These are phyloP conservation scores for Echinarachnius parma DNA, from an alignment of 53 echinoderm and acorn worm species.

Conservation along the genomic window DNA sequence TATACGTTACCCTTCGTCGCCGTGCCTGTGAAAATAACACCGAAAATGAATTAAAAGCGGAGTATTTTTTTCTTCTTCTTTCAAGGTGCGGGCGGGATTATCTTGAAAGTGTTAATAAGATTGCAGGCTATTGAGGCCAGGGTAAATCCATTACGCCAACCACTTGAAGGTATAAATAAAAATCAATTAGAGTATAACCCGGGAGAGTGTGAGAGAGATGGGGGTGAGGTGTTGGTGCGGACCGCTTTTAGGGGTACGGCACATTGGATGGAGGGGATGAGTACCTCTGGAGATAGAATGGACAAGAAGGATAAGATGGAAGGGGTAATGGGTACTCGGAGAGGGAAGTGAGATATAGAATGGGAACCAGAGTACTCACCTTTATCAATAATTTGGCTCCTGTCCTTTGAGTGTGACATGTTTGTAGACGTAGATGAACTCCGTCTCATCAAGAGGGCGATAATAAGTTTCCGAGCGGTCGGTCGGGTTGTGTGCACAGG, in stretches of 20 bases:
- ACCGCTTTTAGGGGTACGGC: too few relatives aligned
- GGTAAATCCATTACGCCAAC: conserved; percentile 41
- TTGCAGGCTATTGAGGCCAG: conserved; percentile 19
- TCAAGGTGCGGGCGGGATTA: background rate
- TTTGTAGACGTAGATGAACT: conserved; percentile 10
- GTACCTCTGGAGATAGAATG: too few relatives aligned
- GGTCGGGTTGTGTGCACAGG: conserved; percentile 34
- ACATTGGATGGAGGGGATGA: too few relatives aligned
- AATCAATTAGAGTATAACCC: conserved; percentile 39
- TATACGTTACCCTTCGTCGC: conserved; percentile 8
- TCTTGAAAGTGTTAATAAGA: conserved; percentile 45
- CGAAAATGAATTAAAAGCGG: too few relatives aligned
- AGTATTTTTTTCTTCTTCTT: too few relatives aligned
- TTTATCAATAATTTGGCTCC: conserved; percentile 39
- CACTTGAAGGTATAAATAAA: conserved; percentile 45
- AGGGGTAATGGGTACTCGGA: background rate
- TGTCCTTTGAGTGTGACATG: conserved; percentile 36
- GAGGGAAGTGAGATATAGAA: conserved; percentile 5
- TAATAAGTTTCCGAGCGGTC: background rate
- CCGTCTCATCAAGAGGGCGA: conserved; percentile 32
- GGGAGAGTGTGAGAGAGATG: background rate
- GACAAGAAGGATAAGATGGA: too few relatives aligned
- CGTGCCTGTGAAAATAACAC: too few relatives aligned
- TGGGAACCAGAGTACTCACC: conserved; percentile 11
- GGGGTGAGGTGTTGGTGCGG: too few relatives aligned